Evolutionary conservation across 2,797 vertebrate genomes (phyloP), one percentile per base, ranked within the genome.

Genomic region (Psittacula derbiana): DNA sequence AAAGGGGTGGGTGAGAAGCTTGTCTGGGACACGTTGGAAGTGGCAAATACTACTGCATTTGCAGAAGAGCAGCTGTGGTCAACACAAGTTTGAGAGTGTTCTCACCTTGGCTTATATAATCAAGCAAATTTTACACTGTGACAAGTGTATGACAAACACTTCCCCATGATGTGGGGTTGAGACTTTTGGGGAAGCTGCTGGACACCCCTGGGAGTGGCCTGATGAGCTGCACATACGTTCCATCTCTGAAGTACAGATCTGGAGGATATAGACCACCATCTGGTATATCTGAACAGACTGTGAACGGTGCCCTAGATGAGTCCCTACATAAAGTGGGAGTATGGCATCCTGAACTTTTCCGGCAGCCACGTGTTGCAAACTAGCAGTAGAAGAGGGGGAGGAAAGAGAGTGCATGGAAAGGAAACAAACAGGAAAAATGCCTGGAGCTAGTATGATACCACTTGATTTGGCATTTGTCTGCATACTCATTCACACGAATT

Each of bases 281-380:
- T 11, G 8, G 4, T 30, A 13, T 0, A 1, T 50, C 41, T 65
- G 36, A 73, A 66, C 0, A 2, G 9, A 18, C 27, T 46, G 15
- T 16, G 36, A 36, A 12, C 0, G 0, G 5, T 43, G 27, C 16
- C 40, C 44, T 43, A 20, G 13, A 16, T 27, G n/a, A 82, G 5
- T 13, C 4, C 50, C 33, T 53, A 27, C 6, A 6, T 17, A 33
- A 61, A 69, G 20, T 5, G 25, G 2, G 10, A n/a, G 1, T 40
- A 31, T 12, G 31, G 10, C 3, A 46, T 33, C 36, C 36, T 40
- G 14, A 12, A 23, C 23, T 20, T 61, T 81, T 44, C 58, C 49
- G 14, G 14, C 16, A 67, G 12, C 23, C 28, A 31, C 0, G 0
- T 38, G n/a, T 55, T 3, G 5, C 36, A 71, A 80, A 71, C 15